Base-by-base conservation (phyloP, 2,113 vertebrate species). In the Nerophis lumbriciformis region DNA sequence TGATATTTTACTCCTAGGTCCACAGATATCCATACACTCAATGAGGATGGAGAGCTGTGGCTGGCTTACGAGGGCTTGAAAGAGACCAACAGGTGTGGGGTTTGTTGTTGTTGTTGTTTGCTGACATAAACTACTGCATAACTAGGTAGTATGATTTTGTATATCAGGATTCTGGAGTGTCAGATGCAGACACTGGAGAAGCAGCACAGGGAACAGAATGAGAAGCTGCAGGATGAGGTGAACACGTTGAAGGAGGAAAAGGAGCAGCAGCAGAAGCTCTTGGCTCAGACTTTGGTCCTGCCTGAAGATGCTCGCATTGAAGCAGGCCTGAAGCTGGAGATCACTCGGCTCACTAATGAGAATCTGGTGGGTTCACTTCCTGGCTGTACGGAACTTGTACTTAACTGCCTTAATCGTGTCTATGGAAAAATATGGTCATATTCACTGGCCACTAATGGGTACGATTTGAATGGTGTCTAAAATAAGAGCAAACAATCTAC, bases 1-100 rank as follows among this genome's bases (percentile, higher is more conserved):
- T 6, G 53, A 57, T 65, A 7, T 62, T 36, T 63, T 8, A 19
- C 68, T 28, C 19, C 87, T 90, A 98, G 96, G 83, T 86, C 91
- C 75, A 75, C 90, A 80, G 90, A 94, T 81, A 91, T 79, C 81
- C 92, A 91, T 72, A 85, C 91, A 67, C 85, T 98, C 87, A 97
- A 97, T 89, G 95, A 98, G 89, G 95, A 98, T 60, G 95, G 94
- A 89, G 96, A 98, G 76, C 91, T 98, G 79, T 97, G 94, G 95
- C 89, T 98, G 89, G 95, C 91, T 83, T 97, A 98, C 86, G 93
- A 95, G 91, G 95, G 96, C 80, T 87, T 98, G 85, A 98, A 98
- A 89, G 93, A 96, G 90, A 91, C 94, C 81, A 98, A 97, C 87
- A 96, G 94, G 95, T 98, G 89, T 91, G 15, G 63, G 56, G 37